These are phyloP conservation scores for Cryptoprocta ferox DNA, from an alignment of 2,797 vertebrate species.

Conservation along the genomic window DNA sequence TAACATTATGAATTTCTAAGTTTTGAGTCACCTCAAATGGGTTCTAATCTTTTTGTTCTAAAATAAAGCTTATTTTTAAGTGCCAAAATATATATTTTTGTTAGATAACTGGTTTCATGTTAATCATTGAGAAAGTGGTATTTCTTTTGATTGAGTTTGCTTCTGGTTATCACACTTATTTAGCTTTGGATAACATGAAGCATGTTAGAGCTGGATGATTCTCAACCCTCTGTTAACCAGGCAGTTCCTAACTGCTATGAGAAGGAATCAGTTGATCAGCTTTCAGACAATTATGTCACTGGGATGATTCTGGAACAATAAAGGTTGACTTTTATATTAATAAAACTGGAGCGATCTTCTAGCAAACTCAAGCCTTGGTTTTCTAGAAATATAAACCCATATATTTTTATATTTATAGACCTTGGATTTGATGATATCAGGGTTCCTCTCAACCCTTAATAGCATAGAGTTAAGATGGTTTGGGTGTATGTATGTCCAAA, in stretches of 20 bases:
- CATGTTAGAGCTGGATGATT: background rate
- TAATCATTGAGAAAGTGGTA: slow-evolving; percentile 12
- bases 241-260: background rate
- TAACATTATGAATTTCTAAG: background rate
- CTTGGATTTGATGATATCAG: background rate
- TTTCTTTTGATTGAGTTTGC: slow-evolving; percentile 16
- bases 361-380: background rate
- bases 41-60: background rate
- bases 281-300: background rate
- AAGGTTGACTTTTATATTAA: slow-evolving; percentile 15
- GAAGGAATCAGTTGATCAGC: background rate
- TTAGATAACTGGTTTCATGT: background rate
- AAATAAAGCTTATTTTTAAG: background rate
- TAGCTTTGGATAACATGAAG: background rate
- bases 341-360: background rate
- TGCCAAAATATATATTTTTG: background rate
- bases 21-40: background rate
- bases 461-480: background rate
- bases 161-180: background rate
- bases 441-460: background rate
- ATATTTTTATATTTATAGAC: background rate
- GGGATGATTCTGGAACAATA: background rate
- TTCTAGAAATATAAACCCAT: background rate
- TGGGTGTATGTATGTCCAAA: background rate
- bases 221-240: background rate